A percentile compares a stretch with the other conserved stretches of the same genome.
Evolutionary conservation across 2,888 invertebrate species (phyloP).

Genomic region (Apamea anceps): DNA sequence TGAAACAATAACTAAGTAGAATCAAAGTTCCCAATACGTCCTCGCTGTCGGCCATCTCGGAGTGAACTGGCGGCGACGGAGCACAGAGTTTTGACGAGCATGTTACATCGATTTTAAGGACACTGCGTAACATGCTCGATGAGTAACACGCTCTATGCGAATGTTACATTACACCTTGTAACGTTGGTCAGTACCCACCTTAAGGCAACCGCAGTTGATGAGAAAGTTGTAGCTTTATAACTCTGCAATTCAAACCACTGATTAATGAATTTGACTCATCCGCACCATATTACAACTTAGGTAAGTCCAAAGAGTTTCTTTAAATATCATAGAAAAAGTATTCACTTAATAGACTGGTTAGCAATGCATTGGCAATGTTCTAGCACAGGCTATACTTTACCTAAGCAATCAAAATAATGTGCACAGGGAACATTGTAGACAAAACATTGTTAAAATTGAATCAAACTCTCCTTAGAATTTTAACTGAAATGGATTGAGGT

Average conservation of each 20-base stretch:
- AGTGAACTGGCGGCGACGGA: rapidly evolving
- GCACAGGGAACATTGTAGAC: not conserved
- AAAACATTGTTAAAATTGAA: not conserved
- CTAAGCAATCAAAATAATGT: not conserved
- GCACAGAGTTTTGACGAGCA: rapidly evolving
- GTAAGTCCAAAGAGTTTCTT: not conserved
- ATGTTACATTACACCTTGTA: too few relatives aligned
- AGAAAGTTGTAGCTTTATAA: not conserved
- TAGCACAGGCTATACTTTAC: too few relatives aligned
- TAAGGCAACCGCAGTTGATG: not conserved
- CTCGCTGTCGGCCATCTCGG: rapidly evolving
- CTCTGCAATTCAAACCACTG: not conserved
- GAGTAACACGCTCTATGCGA: too few relatives aligned
- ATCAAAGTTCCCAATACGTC: too few relatives aligned
- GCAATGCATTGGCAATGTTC: too few relatives aligned
- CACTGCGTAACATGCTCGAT: too few relatives aligned
- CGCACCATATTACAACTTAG: not conserved
- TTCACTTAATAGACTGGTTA: too few relatives aligned
- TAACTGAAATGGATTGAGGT: not conserved
- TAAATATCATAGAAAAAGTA: too few relatives aligned
- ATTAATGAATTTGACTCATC: not conserved
- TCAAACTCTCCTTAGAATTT: not conserved
- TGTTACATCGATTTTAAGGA: too few relatives aligned
- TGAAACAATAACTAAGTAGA: too few relatives aligned
- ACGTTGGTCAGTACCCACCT: too few relatives aligned